Evolutionary conservation across 2,797 vertebrate genomes (phyloP), one percentile per base, ranked within the genome.

Genomic region (Morus bassanus): DNA sequence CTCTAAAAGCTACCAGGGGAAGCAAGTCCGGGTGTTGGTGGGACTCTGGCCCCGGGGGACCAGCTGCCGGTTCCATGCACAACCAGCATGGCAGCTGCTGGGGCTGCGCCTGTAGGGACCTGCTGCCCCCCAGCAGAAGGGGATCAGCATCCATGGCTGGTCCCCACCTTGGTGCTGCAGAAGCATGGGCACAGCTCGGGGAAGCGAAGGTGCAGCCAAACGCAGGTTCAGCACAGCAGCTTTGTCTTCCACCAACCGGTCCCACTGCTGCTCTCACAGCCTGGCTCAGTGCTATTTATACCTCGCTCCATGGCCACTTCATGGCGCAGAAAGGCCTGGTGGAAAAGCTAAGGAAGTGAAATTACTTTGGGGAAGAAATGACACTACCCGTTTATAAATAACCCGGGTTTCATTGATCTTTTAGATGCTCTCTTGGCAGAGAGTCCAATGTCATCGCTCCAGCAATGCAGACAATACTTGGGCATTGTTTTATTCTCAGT

Each of bases 381-480:
- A 97, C 95, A 95, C 89, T 93, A 88, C 37, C 35, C 37, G 0
- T 85, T 94, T 97, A 97, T 96, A 97, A 97, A 98, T 97, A 98
- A 91, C 91, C 74, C 10, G 17, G n/a, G 57, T 88, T 90, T 95
- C 92, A 94, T 91, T 84, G 95, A 95, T 96, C 95, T 93, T 81
- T 97, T 97, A 97, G 97, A 95, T 83, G 95, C 96, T 94, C 72
- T 68, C 91, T 97, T 97, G 95, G 95, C 93, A 95, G 96, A 97
- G 97, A 97, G 97, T 97, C 97, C 97, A 97, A 94, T 96, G 98
- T 98, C 98, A 98, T 97, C 92, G 96, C 96, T 97, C 98, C 97
- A 97, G 97, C 97, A 98, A 97, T 97, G 98, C 98, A 99, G 98
- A 99, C 98, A 99, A 99, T 98, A 98, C 96, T 97, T 54, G 60